These are phyloP conservation scores for Andrena minutula DNA, from an alignment of 2,888 invertebrate genomes.

Conservation along the genomic window DNA sequence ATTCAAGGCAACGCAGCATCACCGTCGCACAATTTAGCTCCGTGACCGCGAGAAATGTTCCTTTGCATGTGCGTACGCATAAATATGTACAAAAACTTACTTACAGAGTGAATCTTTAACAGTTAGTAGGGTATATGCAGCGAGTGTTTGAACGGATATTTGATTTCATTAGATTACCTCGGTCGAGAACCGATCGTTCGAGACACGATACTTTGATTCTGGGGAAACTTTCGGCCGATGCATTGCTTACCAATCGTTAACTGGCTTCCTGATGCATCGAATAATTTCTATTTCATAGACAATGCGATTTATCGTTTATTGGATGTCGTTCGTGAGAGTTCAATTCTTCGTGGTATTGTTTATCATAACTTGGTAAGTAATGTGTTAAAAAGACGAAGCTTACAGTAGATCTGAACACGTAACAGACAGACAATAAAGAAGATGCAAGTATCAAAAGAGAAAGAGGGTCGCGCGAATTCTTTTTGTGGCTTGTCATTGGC, in stretches of 20 bases:
- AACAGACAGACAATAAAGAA: slow-evolving; percentile 78
- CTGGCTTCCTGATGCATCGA: background rate
- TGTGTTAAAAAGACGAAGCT: slow-evolving; percentile 22
- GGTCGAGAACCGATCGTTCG: slow-evolving; percentile 24
- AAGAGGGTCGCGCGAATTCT: slow-evolving; percentile 58
- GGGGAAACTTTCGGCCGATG: slow-evolving; percentile 27
- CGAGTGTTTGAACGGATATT: slow-evolving; percentile 42
- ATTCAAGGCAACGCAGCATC: slow-evolving; percentile 37
- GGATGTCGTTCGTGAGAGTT: background rate
- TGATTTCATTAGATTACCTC: slow-evolving; percentile 27
- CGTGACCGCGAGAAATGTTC: slow-evolving; percentile 54
- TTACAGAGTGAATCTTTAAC: slow-evolving; percentile 46
- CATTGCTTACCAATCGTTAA: slow-evolving; percentile 21
- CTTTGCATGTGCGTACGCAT: slow-evolving; percentile 57
- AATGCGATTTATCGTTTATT: background rate
- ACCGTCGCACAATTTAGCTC: slow-evolving; percentile 59
- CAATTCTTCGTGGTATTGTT: background rate
- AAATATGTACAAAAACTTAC: slow-evolving; percentile 60
- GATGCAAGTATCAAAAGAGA: slow-evolving; percentile 77
- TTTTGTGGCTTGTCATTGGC: slow-evolving; percentile 17
- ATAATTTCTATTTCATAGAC: background rate
- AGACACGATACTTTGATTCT: slow-evolving; percentile 17
- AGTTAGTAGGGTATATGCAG: slow-evolving; percentile 44
- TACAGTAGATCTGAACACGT: slow-evolving; percentile 72
- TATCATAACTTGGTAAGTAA: slow-evolving; percentile 12